phyloP scores from a whole-genome alignment of 1,140 invertebrate species.

The Rhyzopertha dominica region DNA sequence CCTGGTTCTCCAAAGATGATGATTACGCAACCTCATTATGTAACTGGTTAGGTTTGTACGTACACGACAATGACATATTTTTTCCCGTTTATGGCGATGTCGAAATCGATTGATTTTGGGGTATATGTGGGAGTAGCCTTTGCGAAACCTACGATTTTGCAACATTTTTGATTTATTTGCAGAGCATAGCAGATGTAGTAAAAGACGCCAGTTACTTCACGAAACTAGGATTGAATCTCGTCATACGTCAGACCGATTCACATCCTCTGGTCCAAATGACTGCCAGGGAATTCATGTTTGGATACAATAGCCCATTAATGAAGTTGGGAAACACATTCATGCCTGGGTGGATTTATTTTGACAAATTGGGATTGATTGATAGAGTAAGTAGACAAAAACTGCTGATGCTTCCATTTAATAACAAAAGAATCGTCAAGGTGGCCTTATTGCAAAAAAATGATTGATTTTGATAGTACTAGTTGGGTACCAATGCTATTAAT shows the following conservation, averaged over 20 bases:
- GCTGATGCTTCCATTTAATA: too few relatives aligned
- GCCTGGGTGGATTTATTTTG: conserved; percentile 75
- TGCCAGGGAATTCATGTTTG: conserved; percentile 79
- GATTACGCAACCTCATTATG: too few relatives aligned
- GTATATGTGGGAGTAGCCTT: too few relatives aligned
- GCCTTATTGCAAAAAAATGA: too few relatives aligned
- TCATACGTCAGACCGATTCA: conserved; percentile 61
- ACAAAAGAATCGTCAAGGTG: too few relatives aligned
- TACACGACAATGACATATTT: too few relatives aligned
- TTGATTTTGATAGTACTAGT: too few relatives aligned
- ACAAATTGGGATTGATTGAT: conserved; percentile 76
- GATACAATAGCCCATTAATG: conserved; percentile 66
- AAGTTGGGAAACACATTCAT: conserved; percentile 71
- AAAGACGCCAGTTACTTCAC: conserved; percentile 58
- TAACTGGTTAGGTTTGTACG: too few relatives aligned
- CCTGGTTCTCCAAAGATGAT: too few relatives aligned
- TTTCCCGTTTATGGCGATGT: too few relatives aligned
- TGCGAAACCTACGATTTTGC: neutral
- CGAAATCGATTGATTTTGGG: too few relatives aligned
- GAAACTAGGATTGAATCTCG: conserved; percentile 59
- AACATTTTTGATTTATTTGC: conserved; percentile 39
- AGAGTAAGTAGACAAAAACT: conserved; percentile 68
- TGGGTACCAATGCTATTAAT: too few relatives aligned
- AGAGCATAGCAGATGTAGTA: conserved; percentile 76
- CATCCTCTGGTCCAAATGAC: conserved; percentile 70